Evolutionary conservation across 2,888 invertebrate species (phyloP).

Genomic region (Candidula unifasciata): DNA sequence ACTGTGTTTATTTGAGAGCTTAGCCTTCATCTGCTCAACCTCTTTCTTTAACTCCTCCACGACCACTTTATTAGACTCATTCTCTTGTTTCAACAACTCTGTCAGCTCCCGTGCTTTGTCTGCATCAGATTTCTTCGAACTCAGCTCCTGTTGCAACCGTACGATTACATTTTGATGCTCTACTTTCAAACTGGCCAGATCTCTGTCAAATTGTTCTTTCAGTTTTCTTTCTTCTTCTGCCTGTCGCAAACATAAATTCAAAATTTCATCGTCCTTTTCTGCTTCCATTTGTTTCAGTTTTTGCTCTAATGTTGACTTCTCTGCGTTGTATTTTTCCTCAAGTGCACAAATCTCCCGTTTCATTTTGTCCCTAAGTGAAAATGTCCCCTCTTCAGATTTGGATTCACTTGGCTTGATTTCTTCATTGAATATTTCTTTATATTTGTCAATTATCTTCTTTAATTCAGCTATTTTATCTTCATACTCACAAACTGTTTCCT

Average conservation of each 20-base stretch:
- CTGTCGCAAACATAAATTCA: background rate
- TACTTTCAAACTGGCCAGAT: background rate
- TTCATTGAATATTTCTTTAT: background rate
- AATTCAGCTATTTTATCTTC: conserved; percentile 10
- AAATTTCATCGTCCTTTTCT: conserved; percentile 6
- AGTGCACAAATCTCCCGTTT: conserved; percentile 5
- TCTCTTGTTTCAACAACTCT: too few species aligned
- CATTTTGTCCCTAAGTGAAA: conserved; percentile 9
- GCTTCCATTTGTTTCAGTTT: conserved; percentile 18
- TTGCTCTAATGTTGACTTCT: conserved; percentile 7
- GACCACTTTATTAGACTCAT: background rate
- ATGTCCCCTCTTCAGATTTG: too few species aligned
- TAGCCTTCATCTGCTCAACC: background rate
- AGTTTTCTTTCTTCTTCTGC: conserved; percentile 17
- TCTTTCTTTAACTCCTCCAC: conserved; percentile 16
- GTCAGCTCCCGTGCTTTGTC: background rate
- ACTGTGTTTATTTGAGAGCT: background rate
- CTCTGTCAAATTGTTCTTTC: conserved; percentile 1
- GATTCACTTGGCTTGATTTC: background rate
- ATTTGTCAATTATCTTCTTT: background rate
- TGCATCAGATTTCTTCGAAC: background rate
- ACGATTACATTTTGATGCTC: background rate
- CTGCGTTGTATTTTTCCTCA: conserved; percentile 2
- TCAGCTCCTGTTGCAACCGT: background rate
- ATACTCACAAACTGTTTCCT: background rate